phyloP scores from a whole-genome alignment of 2,888 invertebrate genomes.

The Cryptus viduatorius region DNA sequence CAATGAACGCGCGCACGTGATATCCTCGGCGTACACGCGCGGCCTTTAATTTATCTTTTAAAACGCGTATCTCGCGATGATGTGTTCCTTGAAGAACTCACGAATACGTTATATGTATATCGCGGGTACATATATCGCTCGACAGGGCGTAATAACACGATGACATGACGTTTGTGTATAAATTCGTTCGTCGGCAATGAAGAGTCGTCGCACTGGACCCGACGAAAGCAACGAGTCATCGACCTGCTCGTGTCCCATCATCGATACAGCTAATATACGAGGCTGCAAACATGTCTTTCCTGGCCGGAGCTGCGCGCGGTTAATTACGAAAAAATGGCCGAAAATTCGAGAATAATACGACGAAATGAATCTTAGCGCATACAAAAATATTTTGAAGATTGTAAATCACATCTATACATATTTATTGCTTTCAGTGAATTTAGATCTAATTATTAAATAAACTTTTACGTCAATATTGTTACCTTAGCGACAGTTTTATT shows the following conservation, averaged over 20 bases:
- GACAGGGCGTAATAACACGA: conserved; percentile 70
- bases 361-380: neutral
- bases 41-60: conserved; percentile 18
- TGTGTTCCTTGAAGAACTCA: conserved; percentile 13
- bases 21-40: conserved; percentile 1
- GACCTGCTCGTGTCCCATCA: conserved; percentile 31
- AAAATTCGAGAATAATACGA: neutral
- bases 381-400: neutral
- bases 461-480: too few species aligned
- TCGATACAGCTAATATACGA: conserved; percentile 3
- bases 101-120: conserved; percentile 14
- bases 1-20: neutral
- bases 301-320: neutral
- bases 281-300: neutral
- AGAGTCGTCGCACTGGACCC: conserved; percentile 4
- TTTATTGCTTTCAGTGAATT: neutral
- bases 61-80: conserved; percentile 14
- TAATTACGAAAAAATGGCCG: neutral
- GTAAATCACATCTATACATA: neutral
- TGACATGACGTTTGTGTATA: conserved; percentile 60
- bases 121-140: conserved; percentile 3
- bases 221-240: conserved; percentile 49
- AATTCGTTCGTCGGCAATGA: neutral
- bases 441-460: too few species aligned
- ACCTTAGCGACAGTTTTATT: too few species aligned